phyloP scores from a whole-genome alignment of 2,797 vertebrate genomes.

The Podarcis siculus region DNA sequence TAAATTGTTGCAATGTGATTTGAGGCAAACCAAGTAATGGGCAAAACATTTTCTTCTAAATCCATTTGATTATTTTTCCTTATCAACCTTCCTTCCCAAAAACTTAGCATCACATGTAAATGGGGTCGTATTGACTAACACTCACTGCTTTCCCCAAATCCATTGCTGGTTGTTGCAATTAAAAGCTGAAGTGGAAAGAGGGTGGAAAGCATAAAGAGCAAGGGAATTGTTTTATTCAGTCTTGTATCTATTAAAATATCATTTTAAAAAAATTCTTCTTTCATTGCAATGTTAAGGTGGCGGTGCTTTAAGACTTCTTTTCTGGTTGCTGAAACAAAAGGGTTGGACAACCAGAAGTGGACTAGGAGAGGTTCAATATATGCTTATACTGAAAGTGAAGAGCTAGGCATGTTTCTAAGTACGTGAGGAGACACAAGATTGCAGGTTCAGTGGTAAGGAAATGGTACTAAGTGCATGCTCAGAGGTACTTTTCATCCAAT shows the following conservation, averaged over 20 bases:
- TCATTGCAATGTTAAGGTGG: neutral
- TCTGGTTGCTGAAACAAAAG: neutral
- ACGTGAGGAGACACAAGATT: neutral
- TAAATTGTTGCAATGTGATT: neutral
- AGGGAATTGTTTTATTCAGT: neutral
- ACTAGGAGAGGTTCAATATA: no score
- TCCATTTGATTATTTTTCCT: neutral
- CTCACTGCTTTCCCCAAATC: neutral
- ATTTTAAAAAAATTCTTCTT: neutral
- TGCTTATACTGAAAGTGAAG: neutral
- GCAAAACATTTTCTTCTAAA: neutral
- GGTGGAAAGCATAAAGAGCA: neutral
- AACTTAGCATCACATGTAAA: neutral
- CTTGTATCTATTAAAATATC: neutral
- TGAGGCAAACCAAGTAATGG: neutral
- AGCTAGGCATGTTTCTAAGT: neutral
- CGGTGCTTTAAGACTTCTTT: neutral
- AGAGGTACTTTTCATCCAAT: neutral
- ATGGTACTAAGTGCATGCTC: neutral
- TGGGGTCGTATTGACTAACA: neutral
- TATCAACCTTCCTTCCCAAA: neutral
- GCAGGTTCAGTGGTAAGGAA: neutral
- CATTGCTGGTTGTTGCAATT: neutral
- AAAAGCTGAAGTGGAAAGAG: neutral
- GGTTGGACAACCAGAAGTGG: no score